Percentiles rank a stretch among this genome's conserved stretches.
Evolutionary conservation across 2,888 invertebrate genomes (phyloP).

Genomic region (Brenthis ino): DNA sequence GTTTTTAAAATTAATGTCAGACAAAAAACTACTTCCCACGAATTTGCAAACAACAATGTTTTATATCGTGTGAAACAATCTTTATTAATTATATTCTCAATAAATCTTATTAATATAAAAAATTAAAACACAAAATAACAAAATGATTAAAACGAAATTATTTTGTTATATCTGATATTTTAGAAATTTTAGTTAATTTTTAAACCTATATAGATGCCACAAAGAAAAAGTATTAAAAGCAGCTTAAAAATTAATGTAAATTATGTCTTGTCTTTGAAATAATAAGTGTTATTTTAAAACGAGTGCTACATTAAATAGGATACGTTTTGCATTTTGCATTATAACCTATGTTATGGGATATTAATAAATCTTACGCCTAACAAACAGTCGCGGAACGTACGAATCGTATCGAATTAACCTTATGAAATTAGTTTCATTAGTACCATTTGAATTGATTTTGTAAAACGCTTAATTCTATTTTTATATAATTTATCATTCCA

Average conservation of each 20-base stretch:
- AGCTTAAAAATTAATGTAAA: background rate
- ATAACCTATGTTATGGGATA: slow-evolving; percentile 8
- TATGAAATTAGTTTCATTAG: slow-evolving; percentile 3
- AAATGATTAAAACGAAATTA: background rate
- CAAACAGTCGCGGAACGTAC: background rate
- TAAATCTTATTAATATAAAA: too few species aligned
- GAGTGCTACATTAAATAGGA: slow-evolving; percentile 16
- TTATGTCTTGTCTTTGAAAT: background rate
- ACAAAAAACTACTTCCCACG: too few species aligned
- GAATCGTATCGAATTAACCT: background rate
- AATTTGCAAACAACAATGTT: too few species aligned
- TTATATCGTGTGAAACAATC: too few species aligned
- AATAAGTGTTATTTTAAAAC: slow-evolving; percentile 13
- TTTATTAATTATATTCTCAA: too few species aligned
- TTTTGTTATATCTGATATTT: background rate
- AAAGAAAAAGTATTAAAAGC: background rate
- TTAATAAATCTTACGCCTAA: background rate
- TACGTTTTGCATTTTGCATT: slow-evolving; percentile 16
- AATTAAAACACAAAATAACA: too few species aligned
- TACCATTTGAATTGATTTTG: too few species aligned
- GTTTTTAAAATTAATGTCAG: too few species aligned
- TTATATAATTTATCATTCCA: too few species aligned
- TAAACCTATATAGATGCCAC: slow-evolving; percentile 1
- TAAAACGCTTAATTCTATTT: too few species aligned
- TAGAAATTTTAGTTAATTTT: background rate